Evolutionary conservation across 2,888 invertebrate species (phyloP).

Genomic region (Brachynemurus nebulosus): DNA sequence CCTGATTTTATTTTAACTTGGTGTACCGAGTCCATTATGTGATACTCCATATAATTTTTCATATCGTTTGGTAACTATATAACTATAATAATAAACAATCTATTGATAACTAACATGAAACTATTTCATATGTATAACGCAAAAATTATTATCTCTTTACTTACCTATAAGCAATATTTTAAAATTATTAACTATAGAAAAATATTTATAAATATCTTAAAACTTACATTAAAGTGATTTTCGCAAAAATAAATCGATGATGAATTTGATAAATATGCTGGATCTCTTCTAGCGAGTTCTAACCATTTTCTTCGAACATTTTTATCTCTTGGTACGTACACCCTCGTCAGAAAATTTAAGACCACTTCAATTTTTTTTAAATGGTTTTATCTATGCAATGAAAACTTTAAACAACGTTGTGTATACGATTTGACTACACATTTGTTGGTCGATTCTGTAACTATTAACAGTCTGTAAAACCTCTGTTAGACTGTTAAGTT

Average conservation of each 20-base stretch:
- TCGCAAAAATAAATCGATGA: too few relatives aligned
- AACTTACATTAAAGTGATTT: too few relatives aligned
- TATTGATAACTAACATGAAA: not conserved
- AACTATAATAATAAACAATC: not conserved
- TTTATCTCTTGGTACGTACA: not conserved
- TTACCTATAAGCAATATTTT: not conserved
- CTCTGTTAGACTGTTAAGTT: too few relatives aligned
- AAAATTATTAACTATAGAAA: not conserved
- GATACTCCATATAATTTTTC: slow-evolving; percentile 8
- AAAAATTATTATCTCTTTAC: not conserved
- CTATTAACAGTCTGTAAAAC: too few relatives aligned
- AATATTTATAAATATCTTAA: not conserved
- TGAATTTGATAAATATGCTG: too few relatives aligned
- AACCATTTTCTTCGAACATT: slow-evolving; percentile 4
- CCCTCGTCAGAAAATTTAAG: too few relatives aligned
- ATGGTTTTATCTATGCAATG: too few relatives aligned
- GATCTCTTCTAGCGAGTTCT: too few relatives aligned
- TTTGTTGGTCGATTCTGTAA: too few relatives aligned
- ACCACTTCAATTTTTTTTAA: too few relatives aligned
- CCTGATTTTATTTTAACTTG: not conserved
- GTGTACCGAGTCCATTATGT: not conserved
- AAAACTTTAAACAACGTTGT: too few relatives aligned
- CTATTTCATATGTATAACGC: not conserved
- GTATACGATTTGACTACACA: too few relatives aligned
- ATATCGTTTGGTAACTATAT: slow-evolving; percentile 7